phyloP scores from a whole-genome alignment of 1,140 invertebrate species.

The Paralvinella palmiformis region DNA sequence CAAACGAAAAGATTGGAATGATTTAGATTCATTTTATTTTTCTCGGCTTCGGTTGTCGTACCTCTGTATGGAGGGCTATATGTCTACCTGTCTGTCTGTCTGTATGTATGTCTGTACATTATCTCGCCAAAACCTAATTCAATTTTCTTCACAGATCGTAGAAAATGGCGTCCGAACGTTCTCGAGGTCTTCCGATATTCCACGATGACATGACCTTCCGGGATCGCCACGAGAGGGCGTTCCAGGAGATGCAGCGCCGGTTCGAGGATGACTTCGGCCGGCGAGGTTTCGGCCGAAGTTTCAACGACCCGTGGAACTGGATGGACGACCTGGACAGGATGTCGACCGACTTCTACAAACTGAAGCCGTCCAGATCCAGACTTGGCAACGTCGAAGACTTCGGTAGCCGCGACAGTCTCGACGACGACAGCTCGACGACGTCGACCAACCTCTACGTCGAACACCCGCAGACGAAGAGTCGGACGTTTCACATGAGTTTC shows the following conservation, averaged over 20 bases:
- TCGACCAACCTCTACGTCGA: conserved; percentile 15
- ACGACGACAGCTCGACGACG: conserved; percentile 11
- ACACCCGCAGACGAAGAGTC: conserved; percentile 13
- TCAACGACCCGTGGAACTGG: conserved; percentile 3
- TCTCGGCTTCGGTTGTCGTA: no score
- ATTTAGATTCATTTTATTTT: no score
- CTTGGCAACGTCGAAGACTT: not conserved
- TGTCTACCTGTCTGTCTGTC: no score
- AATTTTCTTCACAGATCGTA: no score
- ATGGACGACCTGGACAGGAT: conserved; percentile 10
- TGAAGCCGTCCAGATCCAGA: not conserved
- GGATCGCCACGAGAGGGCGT: not conserved
- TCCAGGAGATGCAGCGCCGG: not conserved
- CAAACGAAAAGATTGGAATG: no score
- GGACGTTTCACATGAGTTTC: conserved; percentile 19
- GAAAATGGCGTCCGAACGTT: no score
- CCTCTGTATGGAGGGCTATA: no score
- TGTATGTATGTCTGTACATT: no score
- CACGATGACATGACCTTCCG: not conserved
- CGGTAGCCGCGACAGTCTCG: conserved; percentile 15
- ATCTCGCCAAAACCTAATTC: no score
- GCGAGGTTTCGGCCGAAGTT: not conserved
- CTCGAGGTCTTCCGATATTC: not conserved
- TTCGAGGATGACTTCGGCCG: not conserved
- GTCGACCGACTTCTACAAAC: conserved; percentile 8